Evolutionary conservation across 2,888 invertebrate species (phyloP).

Genomic region (Troides helena): DNA sequence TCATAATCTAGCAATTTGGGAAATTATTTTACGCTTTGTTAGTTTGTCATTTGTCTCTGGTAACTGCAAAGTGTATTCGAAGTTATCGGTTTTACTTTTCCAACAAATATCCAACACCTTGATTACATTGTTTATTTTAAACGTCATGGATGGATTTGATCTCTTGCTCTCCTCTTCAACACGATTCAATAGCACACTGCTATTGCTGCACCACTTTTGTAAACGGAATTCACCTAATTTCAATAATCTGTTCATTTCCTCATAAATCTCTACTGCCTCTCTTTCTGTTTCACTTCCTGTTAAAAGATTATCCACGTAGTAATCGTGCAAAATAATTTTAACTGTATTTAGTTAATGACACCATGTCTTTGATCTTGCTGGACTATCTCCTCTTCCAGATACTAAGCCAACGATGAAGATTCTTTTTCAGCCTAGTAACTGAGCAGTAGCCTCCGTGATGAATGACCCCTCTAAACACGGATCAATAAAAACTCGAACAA

Average conservation of each 20-base stretch:
- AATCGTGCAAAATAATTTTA: not conserved
- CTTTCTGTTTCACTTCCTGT: not conserved
- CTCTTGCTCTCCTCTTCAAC: conserved; percentile 23
- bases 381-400: not conserved
- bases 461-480: not conserved
- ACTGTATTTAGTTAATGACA: not conserved
- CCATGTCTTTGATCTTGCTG: not conserved
- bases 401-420: not conserved
- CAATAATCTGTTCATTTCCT: conserved; percentile 35
- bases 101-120: not conserved
- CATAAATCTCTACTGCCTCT: not conserved
- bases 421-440: not conserved
- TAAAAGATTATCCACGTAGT: conserved; percentile 10
- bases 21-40: no score
- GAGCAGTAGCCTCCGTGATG: conserved; percentile 1
- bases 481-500: no score
- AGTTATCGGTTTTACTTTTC: not conserved
- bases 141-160: conserved; percentile 17
- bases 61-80: no score
- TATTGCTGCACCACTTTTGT: conserved; percentile 42
- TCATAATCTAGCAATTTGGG: no score
- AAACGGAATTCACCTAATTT: conserved; percentile 35
- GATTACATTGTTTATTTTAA: conserved; percentile 28
- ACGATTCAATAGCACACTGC: conserved; percentile 30
- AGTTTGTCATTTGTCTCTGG: no score